phyloP scores from a whole-genome alignment of 2,113 vertebrate species.

The Symphodus melops region DNA sequence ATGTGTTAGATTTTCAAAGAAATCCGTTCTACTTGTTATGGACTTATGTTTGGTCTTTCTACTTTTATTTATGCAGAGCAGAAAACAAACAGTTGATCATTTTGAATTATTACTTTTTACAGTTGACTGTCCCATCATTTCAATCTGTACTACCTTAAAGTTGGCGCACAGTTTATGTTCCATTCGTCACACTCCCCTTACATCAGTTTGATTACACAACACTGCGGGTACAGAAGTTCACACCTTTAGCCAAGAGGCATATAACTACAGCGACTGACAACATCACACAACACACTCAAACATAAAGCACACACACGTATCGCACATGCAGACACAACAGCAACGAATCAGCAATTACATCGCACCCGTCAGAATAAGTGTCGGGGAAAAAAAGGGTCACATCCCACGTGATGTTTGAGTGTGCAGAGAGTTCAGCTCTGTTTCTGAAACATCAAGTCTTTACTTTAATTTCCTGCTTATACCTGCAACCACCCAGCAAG shows the following conservation, averaged over 20 bases:
- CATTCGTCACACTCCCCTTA: background rate
- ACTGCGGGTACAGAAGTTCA: constrained; percentile 23
- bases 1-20: no score
- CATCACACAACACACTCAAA: background rate
- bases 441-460: background rate
- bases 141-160: no score
- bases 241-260: constrained; percentile 34
- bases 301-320: background rate
- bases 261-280: constrained; percentile 18
- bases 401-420: no score
- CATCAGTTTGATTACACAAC: constrained; percentile 29
- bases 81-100: no score
- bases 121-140: no score
- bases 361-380: background rate
- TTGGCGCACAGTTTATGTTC: background rate
- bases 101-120: no score
- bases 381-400: no score
- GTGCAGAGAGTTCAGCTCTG: constrained; percentile 29
- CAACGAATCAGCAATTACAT: background rate
- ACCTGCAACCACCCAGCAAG: background rate
- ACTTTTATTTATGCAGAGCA: no score
- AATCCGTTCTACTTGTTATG: no score
- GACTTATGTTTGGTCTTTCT: no score
- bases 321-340: background rate
- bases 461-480: constrained; percentile 20